Percentiles rank a stretch among this genome's conserved stretches.
These are phyloP conservation scores for Eulemur macaco DNA, from an alignment of 2,113 vertebrate genomes.

Conservation along the genomic window DNA sequence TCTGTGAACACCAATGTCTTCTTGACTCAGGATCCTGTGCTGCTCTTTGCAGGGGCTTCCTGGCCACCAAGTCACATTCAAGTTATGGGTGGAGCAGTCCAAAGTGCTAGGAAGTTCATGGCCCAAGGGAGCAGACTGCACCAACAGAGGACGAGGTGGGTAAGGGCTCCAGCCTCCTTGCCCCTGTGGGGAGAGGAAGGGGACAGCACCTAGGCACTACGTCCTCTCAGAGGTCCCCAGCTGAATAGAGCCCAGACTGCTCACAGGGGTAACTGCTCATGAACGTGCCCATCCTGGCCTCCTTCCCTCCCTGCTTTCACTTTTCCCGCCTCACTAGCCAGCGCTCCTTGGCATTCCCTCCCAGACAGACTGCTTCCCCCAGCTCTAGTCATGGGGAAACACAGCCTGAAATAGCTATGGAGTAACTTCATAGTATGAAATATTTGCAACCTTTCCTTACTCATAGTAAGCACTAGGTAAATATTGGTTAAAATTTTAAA, in stretches of 20 bases:
- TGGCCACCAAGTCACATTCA: background rate
- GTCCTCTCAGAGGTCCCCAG: background rate
- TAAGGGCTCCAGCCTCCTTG: background rate
- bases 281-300: accelerated
- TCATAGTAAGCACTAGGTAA: background rate
- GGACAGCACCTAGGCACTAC: background rate
- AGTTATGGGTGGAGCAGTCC: background rate
- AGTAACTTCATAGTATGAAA: background rate
- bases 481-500: background rate
- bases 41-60: background rate
- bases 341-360: background rate
- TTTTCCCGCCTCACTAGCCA: background rate
- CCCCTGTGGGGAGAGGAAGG: no score
- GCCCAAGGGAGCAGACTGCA: background rate
- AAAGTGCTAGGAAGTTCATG: background rate
- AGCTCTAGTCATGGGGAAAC: background rate
- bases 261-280: background rate
- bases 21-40: background rate
- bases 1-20: background rate
- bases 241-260: background rate
- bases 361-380: background rate
- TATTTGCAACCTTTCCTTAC: background rate
- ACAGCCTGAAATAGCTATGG: background rate
- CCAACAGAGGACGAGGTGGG: background rate
- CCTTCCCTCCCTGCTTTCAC: background rate